phyloP scores from a whole-genome alignment of 2,888 invertebrate species.

The Drosophila sordidapex region DNA sequence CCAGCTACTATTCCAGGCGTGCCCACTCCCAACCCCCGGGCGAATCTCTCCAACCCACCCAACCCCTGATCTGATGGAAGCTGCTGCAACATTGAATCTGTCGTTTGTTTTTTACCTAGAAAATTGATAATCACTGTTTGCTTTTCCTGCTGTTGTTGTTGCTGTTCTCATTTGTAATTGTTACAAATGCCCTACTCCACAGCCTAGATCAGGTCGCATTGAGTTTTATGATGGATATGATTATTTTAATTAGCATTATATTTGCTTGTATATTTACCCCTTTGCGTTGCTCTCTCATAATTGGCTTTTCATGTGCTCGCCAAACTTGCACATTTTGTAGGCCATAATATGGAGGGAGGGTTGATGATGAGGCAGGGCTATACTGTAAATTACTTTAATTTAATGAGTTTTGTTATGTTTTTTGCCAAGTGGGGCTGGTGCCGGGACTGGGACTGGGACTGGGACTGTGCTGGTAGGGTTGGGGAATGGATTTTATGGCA shows the following conservation, averaged over 20 bases:
- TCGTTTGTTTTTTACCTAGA: slow-evolving; percentile 2
- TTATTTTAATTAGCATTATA: slow-evolving; percentile 81
- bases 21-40: background rate
- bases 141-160: slow-evolving; percentile 46
- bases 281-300: slow-evolving; percentile 61
- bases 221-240: slow-evolving; percentile 78
- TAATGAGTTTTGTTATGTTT: slow-evolving; percentile 73
- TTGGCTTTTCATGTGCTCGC: slow-evolving; percentile 78
- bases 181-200: slow-evolving; percentile 48
- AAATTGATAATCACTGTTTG: slow-evolving; percentile 66
- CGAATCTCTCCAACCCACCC: slow-evolving; percentile 2
- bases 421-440: background rate
- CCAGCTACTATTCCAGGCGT: slow-evolving; percentile 19
- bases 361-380: background rate
- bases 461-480: background rate
- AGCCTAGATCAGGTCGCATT: background rate
- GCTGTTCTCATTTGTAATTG: slow-evolving; percentile 62
- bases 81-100: slow-evolving; percentile 51
- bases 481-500: slow-evolving; percentile 30
- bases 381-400: slow-evolving; percentile 77
- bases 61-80: slow-evolving; percentile 3
- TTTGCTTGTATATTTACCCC: slow-evolving; percentile 71
- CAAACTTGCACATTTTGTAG: slow-evolving; percentile 50
- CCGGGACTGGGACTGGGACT: background rate
- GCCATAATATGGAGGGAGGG: background rate